Conservation (phyloP, 2,888 invertebrate genomes). For the Panopea generosa region DNA sequence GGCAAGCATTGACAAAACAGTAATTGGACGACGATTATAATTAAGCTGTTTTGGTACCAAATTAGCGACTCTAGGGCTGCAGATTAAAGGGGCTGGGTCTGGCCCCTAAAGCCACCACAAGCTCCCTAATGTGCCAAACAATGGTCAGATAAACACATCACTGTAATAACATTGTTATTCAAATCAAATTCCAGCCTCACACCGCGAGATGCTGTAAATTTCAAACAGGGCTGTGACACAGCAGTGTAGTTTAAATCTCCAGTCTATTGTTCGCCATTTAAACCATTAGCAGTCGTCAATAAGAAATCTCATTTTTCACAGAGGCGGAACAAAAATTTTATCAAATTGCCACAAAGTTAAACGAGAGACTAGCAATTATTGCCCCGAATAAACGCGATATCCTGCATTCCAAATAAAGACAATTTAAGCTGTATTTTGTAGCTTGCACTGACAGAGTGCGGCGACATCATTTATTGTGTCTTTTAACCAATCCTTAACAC, state of each 20-base stretch:
- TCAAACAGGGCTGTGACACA: conserved; percentile 28
- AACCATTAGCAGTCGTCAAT: conserved; percentile 55
- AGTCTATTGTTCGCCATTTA: conserved; percentile 40
- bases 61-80: conserved; percentile 25
- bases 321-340: conserved; percentile 37
- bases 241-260: conserved; percentile 27
- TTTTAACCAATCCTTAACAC: too few species aligned
- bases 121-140: background rate
- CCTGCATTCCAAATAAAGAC: background rate
- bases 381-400: background rate
- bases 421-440: too few species aligned
- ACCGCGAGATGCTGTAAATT: conserved; percentile 42
- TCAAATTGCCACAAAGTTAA: conserved; percentile 33
- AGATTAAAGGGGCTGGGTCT: conserved; percentile 38
- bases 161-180: conserved; percentile 30
- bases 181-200: conserved; percentile 13
- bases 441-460: background rate
- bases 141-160: conserved; percentile 8
- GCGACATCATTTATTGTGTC: too few species aligned
- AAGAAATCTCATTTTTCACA: conserved; percentile 59
- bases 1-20: too few species aligned
- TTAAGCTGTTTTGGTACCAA: conserved; percentile 40
- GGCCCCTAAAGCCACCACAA: conserved; percentile 5
- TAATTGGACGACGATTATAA: conserved; percentile 18
- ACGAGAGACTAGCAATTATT: too few species aligned